Evolutionary conservation across 2,797 vertebrate species (phyloP).

Genomic region (Spinibarbus caldwelli): DNA sequence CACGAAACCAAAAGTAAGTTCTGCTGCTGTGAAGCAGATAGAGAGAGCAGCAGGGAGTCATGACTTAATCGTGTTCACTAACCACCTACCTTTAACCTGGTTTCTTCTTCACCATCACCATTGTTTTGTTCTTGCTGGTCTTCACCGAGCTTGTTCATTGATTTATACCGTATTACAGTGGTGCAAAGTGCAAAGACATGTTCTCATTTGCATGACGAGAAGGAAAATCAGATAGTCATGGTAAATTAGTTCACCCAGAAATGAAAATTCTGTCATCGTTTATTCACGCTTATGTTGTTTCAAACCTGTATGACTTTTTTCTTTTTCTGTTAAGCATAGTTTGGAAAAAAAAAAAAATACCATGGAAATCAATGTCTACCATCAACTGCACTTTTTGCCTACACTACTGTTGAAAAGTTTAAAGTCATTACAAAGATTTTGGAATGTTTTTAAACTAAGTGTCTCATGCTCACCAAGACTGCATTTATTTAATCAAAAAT

Average conservation of each 20-base stretch:
- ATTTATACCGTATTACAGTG: background rate
- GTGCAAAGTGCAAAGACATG: background rate
- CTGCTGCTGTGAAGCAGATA: constrained; percentile 17
- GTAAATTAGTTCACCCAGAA: background rate
- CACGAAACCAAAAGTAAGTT: constrained; percentile 87
- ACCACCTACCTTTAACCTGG: background rate
- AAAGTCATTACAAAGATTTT: background rate
- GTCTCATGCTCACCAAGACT: background rate
- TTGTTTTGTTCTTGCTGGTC: background rate
- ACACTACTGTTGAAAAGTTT: background rate
- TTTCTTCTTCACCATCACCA: constrained; percentile 17
- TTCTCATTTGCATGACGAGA: background rate
- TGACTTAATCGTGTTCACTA: background rate
- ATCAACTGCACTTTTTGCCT: background rate
- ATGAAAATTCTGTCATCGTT: background rate
- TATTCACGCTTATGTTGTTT: background rate
- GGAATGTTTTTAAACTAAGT: background rate
- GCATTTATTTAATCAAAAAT: background rate
- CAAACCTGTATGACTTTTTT: background rate
- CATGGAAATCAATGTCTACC: background rate
- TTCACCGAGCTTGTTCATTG: background rate
- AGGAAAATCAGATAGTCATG: background rate
- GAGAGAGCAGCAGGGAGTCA: constrained; percentile 29
- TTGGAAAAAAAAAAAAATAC: background rate
- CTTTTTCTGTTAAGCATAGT: background rate